These are phyloP conservation scores for Laupala kohalensis DNA, from an alignment of 1,140 invertebrate species.

Conservation along the genomic window DNA sequence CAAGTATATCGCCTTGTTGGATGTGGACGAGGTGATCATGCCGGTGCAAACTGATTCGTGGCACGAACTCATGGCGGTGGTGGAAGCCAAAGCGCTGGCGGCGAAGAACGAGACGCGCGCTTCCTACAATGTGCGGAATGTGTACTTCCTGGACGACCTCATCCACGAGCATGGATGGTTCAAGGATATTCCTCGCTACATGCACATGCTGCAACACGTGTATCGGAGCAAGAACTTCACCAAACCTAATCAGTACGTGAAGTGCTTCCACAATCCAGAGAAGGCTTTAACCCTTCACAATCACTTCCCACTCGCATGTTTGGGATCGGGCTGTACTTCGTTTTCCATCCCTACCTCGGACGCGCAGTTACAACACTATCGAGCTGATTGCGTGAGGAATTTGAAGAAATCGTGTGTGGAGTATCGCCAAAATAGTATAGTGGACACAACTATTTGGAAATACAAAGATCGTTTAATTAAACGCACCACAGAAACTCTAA, in stretches of 20 bases:
- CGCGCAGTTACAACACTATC: conserved; percentile 86
- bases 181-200: conserved; percentile 71
- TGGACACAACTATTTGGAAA: conserved; percentile 79
- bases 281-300: conserved; percentile 81
- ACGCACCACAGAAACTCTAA: conserved; percentile 53
- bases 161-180: conserved; percentile 68
- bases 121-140: conserved; percentile 83
- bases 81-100: conserved; percentile 52
- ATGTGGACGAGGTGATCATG: conserved; percentile 92
- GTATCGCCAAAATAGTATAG: conserved; percentile 64
- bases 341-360: conserved; percentile 69
- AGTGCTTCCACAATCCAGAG: conserved; percentile 87
- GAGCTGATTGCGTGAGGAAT: conserved; percentile 80
- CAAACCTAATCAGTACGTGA: conserved; percentile 84
- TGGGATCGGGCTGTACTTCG: conserved; percentile 72
- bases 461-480: conserved; percentile 63
- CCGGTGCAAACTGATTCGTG: conserved; percentile 59
- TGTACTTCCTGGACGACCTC: conserved; percentile 88
- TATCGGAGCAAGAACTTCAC: conserved; percentile 83
- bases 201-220: conserved; percentile 90
- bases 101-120: conserved; percentile 60
- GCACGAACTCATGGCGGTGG: conserved; percentile 61
- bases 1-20: conserved; percentile 77
- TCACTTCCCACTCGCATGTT: conserved; percentile 80
- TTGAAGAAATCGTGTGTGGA: conserved; percentile 75